Evolutionary conservation across 2,797 vertebrate genomes (phyloP), one percentile per base, ranked within the genome.

Genomic region (Trachurus trachurus): DNA sequence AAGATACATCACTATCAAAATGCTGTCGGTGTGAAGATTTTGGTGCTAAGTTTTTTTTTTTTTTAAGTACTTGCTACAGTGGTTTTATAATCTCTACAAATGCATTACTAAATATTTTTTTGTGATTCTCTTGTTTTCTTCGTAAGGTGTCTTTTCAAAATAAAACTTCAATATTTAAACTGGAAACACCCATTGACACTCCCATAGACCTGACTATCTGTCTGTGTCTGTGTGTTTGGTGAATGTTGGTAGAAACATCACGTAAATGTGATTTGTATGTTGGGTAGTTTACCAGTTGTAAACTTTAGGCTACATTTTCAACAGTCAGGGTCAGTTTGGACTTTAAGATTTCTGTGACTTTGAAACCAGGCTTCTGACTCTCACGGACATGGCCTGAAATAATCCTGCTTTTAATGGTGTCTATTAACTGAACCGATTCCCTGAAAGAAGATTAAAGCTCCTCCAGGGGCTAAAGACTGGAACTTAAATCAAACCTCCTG

Each of bases 1-100:
- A 88, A 90, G 74, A 68, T 86, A 92, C 85, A 76, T 88, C 88
- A 86, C 85, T 82, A 83, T 91, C 87, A 72, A 91, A 89, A 93
- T 56, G 89, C 91, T 90, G 90, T 90, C 84, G 85, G 89, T 90
- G 89, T 81, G 70, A 81, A 78, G 63, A 21, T 76, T 85, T 88
- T 88, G 80, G 82, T 90, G 87, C 82, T 54, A 86, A 80, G 52
- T 6, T 37, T 9, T 73, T 85, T 59, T 89, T 5, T 37, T 37
- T 73, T 85, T 59, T 89, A 16, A 11, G 39, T 70, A 69, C 59
- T 62, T 89, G 91, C 92, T 93, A 93, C 93, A 83, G 74, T 87
- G 67, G 75, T 74, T 71, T 60, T 74, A 19, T 70, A 21, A 31
- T 70, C 53, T 58, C 53, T 50, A 78, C 60, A 76, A 52, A 21